Evolutionary conservation across 2,113 vertebrate species (phyloP), one percentile per base, ranked within the genome.

Genomic region (Climacteris rufus): DNA sequence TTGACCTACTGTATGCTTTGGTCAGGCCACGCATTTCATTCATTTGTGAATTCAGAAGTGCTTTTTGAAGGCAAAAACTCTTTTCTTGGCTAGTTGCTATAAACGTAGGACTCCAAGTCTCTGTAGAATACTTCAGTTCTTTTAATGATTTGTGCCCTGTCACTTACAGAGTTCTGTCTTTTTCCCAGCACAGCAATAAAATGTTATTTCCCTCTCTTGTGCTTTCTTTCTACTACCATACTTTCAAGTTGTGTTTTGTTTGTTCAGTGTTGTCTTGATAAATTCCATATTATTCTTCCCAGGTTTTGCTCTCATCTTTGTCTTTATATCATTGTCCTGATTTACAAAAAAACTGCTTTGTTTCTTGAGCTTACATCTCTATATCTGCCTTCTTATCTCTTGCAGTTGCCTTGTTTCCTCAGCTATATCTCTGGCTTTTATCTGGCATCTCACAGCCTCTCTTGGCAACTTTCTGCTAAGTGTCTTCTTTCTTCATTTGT

Each of bases 121-220:
- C 93, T 92, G 89, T 71, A 96, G 96, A 96, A 96, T 97, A 95
- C 92, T 96, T 87, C 52, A 89, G 83, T 75, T 69, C 82, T 94
- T 96, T 96, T 92, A 97, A 92, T 94, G 90, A 90, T 96, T 96
- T 94, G 81, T 94, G 77, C 83, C 83, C 86, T 94, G 90, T 96
- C 93, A 84, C 70, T 94, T 93, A 82, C 15, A 3, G 50, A 92
- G 77, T 92, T 83, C 87, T 87, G 44, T 74, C 72, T 91, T 92
- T 89, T 93, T 70, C 81, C 66, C 74, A 84, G 68, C n/a, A 76
- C 61, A 78, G 61, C 57, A 85, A 83, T 92, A 93, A 92, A 89
- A 85, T 63, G 28, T 11, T 92, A 79, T 88, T 94, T 84, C 52
- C 11, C 52, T 96, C 75, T 95, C 85, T 87, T 78, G 35, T 90